These are phyloP conservation scores for Phoeniculus purpureus DNA, from an alignment of 2,797 vertebrate genomes.

Conservation along the genomic window DNA sequence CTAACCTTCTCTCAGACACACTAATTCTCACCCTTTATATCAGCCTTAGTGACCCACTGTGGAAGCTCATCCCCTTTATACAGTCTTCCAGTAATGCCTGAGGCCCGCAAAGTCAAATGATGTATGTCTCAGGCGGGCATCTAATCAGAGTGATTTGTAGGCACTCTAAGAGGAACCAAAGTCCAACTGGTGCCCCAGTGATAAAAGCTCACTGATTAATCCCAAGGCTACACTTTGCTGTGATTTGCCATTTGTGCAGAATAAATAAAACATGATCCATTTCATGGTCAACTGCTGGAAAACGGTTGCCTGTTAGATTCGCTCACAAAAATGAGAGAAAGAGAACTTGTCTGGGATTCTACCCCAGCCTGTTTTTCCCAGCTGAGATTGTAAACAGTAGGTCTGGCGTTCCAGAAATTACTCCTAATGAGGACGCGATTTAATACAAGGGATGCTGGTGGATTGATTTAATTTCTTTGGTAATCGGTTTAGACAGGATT, in stretches of 20 bases:
- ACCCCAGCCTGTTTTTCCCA: not conserved
- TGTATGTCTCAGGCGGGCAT: not conserved
- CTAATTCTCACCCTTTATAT: slow-evolving; percentile 29
- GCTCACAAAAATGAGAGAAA: slow-evolving; percentile 4
- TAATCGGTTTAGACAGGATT: slow-evolving; percentile 36
- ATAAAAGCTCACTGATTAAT: slow-evolving; percentile 43
- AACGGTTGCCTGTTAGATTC: not conserved
- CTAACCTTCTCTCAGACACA: not conserved
- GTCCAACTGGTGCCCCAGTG: not conserved
- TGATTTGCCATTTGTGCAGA: not conserved
- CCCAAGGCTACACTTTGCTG: slow-evolving; percentile 20
- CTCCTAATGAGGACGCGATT: not conserved
- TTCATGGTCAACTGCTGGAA: slow-evolving; percentile 19
- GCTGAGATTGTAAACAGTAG: not conserved
- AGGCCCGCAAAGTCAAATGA: slow-evolving; percentile 11
- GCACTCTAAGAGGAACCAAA: not conserved
- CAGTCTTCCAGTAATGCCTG: not conserved
- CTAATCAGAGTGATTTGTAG: slow-evolving; percentile 36
- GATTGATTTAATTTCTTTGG: not conserved
- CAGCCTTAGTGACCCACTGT: not conserved
- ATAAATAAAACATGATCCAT: slow-evolving; percentile 54
- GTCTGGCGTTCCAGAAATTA: not conserved
- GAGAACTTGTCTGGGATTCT: not conserved
- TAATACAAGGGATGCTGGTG: not conserved
- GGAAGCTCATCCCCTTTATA: slow-evolving; percentile 32